Evolutionary conservation across 2,888 invertebrate species (phyloP), one percentile per base, ranked within the genome.

Genomic region (Drosophila histrio): DNA sequence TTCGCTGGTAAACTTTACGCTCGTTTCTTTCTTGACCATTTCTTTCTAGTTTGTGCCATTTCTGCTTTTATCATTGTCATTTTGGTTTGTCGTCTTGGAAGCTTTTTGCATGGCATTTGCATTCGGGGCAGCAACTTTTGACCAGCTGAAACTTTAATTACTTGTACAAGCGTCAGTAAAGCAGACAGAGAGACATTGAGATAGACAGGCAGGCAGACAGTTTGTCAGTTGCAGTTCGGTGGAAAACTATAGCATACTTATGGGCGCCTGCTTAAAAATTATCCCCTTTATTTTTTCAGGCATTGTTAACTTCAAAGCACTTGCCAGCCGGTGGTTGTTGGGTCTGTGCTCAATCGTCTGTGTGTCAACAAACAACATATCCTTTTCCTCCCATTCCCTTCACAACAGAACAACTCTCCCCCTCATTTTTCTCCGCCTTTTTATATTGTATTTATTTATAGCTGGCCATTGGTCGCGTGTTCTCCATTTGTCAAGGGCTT

Each of bases 271-370:
- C 30, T 46, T 36, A 30, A 59, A 44, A 46, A 39, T 24, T 8
- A 6, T 11, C 15, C 9, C 9, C n/a, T 13, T 7, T 6, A 7
- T 13, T n/a, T 13, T 7, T 3, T 1, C 19, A 47, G 38, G 26
- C 17, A 3, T 2, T 30, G 53, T 1, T 13, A 58, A 76, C 76
- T 76, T 72, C 72, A 72, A 72, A 72, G 72, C 50, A 71, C 49
- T 50, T 15, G 11, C 26, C 13, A 19, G 9, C 11, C 32, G 49
- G 3, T 28, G 43, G 1, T 30, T 28, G 28, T 9, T 28, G 9
- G 19, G 38, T 24, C 36, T 24, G 39, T 59, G 72, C 28, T 64
- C 64, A 72, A 72, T 76, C 53, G 58, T 39, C 72, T 64, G 72
- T 74, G 30, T 47, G 22, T 41, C 17, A 62, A 56, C 26, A 17